Base-by-base conservation (phyloP, 2,797 vertebrate genomes). In the Morelia viridis region DNA sequence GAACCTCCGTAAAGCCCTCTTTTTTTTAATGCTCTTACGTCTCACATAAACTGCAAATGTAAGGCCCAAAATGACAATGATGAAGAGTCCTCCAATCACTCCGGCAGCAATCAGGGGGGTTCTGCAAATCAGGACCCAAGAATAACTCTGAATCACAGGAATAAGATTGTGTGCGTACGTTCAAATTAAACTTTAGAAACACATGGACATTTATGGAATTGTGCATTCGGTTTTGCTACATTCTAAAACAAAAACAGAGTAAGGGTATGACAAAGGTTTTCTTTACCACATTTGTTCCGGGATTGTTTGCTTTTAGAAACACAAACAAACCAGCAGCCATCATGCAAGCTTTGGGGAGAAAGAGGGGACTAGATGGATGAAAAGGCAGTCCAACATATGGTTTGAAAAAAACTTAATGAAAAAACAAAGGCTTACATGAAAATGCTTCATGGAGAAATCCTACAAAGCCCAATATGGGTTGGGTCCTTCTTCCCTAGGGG, bases 11-110 rank as follows among this genome's bases (percentile, higher is more conserved):
- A 99, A 92, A 0, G 99, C 99, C 94, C 99, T 98, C 97, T 99
- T 99, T 98, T 99, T 99, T 96, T 99, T 99, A 96, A 99, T 99
- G 97, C 98, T 99, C 87, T 99, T 99, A 60, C 99, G 98, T 12
- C 99, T 98, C 26, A 98, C 97, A 0, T 99, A 99, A 53, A 99
- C 98, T 0, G 99, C 99, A 80, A 99, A 98, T 0, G 98, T 98
- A 93, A 99, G 98, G 10, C 97, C 99, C 97, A 99, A 94, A 19
- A 99, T 99, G 97, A 99, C 98, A 56, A 99, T 96, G 96, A 99
- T 98, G 93, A 99, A 99, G 92, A 99, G 98, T 10, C 98, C 98
- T 0, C 99, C 99, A 56, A 99, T 99, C 89, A 99, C 97, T 92
- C 99, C 98, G 0, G 99, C 99, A 53, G 99, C 99, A 68, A 99